Evolutionary conservation across 2,113 vertebrate species (phyloP).

Genomic region (Heteronetta atricapilla): DNA sequence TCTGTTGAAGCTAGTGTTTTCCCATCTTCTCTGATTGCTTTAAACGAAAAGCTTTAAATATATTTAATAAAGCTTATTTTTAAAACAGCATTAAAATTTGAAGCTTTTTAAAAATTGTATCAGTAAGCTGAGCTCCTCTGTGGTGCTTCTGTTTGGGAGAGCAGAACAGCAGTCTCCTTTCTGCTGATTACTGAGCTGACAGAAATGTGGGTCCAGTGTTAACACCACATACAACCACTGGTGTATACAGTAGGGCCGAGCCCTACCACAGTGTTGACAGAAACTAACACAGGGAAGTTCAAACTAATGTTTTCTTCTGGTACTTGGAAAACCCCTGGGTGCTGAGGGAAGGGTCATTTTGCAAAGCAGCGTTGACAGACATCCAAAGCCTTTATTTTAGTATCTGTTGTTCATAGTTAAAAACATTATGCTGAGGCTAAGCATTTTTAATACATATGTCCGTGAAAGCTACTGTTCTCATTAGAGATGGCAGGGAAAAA

Average conservation of each 20-base stretch:
- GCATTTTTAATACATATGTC: neutral
- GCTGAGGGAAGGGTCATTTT: neutral
- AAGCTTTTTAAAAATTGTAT: neutral
- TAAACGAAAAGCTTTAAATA: neutral
- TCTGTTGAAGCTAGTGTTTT: neutral
- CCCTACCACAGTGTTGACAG: neutral
- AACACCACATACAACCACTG: neutral
- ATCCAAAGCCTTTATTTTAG: neutral
- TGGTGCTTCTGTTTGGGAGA: rapidly evolving
- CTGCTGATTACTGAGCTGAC: neutral
- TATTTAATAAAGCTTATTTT: neutral
- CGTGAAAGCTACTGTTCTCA: neutral
- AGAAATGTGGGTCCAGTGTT: neutral
- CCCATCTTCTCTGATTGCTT: neutral
- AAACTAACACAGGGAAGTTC: neutral
- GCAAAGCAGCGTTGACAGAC: neutral
- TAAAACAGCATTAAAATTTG: neutral
- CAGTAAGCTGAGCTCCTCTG: neutral
- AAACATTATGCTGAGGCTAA: neutral
- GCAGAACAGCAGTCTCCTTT: neutral
- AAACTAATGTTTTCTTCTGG: neutral
- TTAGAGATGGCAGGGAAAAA: conserved; percentile 43
- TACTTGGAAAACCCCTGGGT: neutral
- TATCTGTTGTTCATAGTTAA: neutral
- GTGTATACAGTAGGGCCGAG: neutral